These are phyloP conservation scores for Oriolus oriolus DNA, from an alignment of 2,113 vertebrate species.

Conservation along the genomic window DNA sequence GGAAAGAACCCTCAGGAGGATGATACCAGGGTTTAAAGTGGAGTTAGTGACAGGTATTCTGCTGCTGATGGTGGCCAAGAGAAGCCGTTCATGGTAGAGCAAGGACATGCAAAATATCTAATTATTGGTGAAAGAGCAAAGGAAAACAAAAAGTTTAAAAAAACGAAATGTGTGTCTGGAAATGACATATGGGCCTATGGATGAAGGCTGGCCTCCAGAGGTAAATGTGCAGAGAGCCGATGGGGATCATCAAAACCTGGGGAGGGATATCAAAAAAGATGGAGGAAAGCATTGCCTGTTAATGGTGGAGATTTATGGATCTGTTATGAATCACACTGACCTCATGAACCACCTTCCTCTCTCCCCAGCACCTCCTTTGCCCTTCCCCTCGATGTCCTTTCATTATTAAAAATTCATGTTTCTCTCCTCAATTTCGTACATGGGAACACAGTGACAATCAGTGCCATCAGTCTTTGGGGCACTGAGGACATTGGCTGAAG, in stretches of 20 bases:
- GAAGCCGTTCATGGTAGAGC: not conserved
- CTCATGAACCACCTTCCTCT: not conserved
- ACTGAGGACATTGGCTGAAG: not conserved
- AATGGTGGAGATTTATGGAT: slow-evolving; percentile 4
- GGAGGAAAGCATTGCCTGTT: not conserved
- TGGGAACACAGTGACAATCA: slow-evolving; percentile 10
- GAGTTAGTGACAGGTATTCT: not conserved
- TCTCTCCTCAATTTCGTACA: not conserved
- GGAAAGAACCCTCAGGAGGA: not conserved
- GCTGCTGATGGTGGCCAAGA: not conserved
- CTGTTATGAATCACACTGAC: not conserved
- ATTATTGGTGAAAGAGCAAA: not conserved
- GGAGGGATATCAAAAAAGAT: not conserved
- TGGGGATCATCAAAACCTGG: not conserved
- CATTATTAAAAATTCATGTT: not conserved
- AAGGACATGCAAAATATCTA: not conserved
- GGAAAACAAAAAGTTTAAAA: not conserved
- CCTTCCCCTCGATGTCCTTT: not conserved
- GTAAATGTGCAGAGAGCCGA: not conserved
- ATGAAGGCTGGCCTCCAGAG: not conserved
- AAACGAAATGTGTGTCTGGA: not conserved
- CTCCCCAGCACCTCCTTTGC: not conserved
- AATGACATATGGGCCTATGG: not conserved
- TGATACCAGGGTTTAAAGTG: not conserved
- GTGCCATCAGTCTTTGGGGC: not conserved